Evolutionary conservation across 2,888 invertebrate genomes (phyloP).

Genomic region (Pachycephus smyrnensis): DNA sequence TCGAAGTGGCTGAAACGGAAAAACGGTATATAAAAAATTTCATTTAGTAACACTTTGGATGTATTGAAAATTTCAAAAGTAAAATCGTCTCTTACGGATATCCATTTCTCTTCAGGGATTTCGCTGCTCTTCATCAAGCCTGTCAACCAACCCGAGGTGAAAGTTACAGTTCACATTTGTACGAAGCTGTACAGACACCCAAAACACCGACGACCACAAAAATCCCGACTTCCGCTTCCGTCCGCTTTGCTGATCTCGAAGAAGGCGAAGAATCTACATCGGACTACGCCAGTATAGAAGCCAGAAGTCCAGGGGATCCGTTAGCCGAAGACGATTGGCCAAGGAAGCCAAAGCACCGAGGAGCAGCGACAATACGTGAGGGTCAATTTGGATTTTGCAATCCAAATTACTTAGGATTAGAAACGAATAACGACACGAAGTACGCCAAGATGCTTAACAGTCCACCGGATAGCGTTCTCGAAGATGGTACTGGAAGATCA

Average conservation of each 20-base stretch:
- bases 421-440: slow-evolving; percentile 61
- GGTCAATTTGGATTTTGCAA: slow-evolving; percentile 79
- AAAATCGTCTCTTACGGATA: neutral
- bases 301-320: slow-evolving; percentile 65
- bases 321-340: slow-evolving; percentile 62
- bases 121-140: slow-evolving; percentile 69
- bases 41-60: neutral
- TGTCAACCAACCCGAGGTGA: slow-evolving; percentile 71
- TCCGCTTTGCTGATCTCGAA: slow-evolving; percentile 70
- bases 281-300: slow-evolving; percentile 82
- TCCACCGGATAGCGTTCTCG: slow-evolving; percentile 75
- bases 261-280: slow-evolving; percentile 77
- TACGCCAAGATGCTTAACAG: slow-evolving; percentile 71
- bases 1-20: slow-evolving; percentile 60
- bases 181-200: slow-evolving; percentile 68
- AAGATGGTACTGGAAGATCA: slow-evolving; percentile 67
- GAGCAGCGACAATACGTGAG: slow-evolving; percentile 57
- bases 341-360: slow-evolving; percentile 34
- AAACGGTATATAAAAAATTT: slow-evolving; percentile 41
- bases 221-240: slow-evolving; percentile 72
- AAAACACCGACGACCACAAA: slow-evolving; percentile 62
- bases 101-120: slow-evolving; percentile 52
- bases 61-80: neutral
- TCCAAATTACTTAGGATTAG: slow-evolving; percentile 80
- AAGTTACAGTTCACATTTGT: slow-evolving; percentile 72